phyloP scores from a whole-genome alignment of 2,888 invertebrate genomes.

The Folsomia candida region DNA sequence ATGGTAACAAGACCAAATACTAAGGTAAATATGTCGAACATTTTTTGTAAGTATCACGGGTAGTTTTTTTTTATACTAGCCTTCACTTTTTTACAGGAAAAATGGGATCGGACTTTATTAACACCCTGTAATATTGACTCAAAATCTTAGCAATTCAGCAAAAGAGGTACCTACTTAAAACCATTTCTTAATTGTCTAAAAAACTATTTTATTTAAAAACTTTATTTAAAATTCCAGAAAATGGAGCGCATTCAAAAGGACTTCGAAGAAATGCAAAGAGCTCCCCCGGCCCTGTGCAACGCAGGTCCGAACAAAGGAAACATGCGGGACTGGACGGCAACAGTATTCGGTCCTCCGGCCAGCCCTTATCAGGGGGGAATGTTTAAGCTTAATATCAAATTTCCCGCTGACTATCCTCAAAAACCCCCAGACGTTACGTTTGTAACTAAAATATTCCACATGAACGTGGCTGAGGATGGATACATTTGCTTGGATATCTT shows the following conservation, averaged over 20 bases:
- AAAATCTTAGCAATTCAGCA: too few relatives aligned
- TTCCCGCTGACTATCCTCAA: neutral
- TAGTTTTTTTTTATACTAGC: too few relatives aligned
- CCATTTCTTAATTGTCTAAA: too few relatives aligned
- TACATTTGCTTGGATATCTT: slow-evolving; percentile 15
- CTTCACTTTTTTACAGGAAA: too few relatives aligned
- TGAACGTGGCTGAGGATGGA: slow-evolving; percentile 11
- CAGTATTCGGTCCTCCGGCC: neutral
- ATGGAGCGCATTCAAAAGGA: slow-evolving; percentile 5
- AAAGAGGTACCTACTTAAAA: too few relatives aligned
- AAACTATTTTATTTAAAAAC: too few relatives aligned
- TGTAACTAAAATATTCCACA: slow-evolving; percentile 4
- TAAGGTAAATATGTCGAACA: too few relatives aligned
- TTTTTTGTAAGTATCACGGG: too few relatives aligned
- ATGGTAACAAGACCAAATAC: too few relatives aligned
- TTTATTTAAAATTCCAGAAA: too few relatives aligned
- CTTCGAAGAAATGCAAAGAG: neutral
- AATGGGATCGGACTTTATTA: too few relatives aligned
- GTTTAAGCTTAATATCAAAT: neutral
- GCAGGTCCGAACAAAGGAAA: neutral
- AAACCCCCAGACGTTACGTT: neutral
- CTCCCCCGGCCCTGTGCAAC: neutral
- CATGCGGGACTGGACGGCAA: neutral
- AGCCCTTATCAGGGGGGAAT: slow-evolving; percentile 14
- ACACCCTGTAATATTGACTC: too few relatives aligned